Base-by-base conservation (phyloP, 2,888 invertebrate species). In the Agrochola macilenta region DNA sequence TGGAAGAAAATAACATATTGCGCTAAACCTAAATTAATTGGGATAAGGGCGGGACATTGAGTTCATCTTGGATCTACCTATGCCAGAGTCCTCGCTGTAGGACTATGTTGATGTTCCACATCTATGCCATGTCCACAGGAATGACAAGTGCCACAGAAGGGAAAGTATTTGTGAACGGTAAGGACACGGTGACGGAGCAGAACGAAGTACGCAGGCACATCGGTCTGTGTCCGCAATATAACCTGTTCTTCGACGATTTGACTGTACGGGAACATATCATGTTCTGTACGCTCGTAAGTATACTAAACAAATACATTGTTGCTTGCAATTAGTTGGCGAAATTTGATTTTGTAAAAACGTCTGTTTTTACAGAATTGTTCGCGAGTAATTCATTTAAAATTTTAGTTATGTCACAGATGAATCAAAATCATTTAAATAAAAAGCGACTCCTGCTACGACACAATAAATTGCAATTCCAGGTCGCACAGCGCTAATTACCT, bases 141-240 rank as follows among this genome's bases (percentile, higher is more conserved):
- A 97, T 99, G 94, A 97, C 97, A 83, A 97, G 97, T 61, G 97
- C 98, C 2, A 97, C 98, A 0, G 96, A 97, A 17, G 99, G 99
- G 49, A 97, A 97, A 3, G 98, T 99, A 30, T 93, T 94, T 69
- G 97, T 99, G 69, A 97, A 98, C 91, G 98, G 98, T 0, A 97
- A 97, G 88, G 98, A 99, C 93, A 97, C 98, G 30, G 95, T 97
- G 84, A 95, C 95, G 0, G 97, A 98, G 81, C 97, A 98, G 89
- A 94, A 97, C 23, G 95, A 97, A 58, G 98, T 99, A 80, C 97
- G 98, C 60, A 97, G 97, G 80, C 97, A 97, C 81, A 97, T 99
- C 69, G 99, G 99, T 0, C 97, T 99, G 72, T 99, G 99, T 93
- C 99, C 99, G 0, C 99, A 99, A 92, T 98, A 99, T 92, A 98